Evolutionary conservation across 2,888 invertebrate genomes (phyloP).

Genomic region (Heliconius ismenius): DNA sequence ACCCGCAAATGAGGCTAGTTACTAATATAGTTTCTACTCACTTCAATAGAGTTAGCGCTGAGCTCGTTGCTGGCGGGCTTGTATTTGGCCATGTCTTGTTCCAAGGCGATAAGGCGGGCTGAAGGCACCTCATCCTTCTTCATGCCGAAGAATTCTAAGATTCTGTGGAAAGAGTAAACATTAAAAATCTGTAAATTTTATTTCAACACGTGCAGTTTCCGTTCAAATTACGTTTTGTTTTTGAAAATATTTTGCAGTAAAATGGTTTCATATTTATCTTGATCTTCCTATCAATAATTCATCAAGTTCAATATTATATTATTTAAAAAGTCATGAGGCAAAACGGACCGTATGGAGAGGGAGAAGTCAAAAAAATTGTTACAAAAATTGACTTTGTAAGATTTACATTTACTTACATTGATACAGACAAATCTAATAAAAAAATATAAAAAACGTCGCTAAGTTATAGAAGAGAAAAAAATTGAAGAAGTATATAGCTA

Average conservation of each 20-base stretch:
- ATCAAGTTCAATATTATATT: no score
- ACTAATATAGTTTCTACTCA: slow-evolving; percentile 46
- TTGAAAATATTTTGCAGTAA: background rate
- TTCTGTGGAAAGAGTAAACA: slow-evolving; percentile 77
- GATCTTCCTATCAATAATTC: no score
- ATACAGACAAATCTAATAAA: background rate
- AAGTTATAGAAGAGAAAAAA: background rate
- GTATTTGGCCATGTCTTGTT: slow-evolving; percentile 99
- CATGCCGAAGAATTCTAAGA: slow-evolving; percentile 99
- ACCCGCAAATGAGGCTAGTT: no score
- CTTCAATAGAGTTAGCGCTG: slow-evolving; percentile 84
- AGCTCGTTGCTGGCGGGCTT: slow-evolving; percentile 92
- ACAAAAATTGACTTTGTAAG: no score
- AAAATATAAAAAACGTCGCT: background rate
- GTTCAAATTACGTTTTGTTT: no score
- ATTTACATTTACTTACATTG: no score
- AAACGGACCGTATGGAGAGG: no score
- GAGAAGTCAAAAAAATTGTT: no score
- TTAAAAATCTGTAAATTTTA: background rate
- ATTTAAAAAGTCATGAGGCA: no score
- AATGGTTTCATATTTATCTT: background rate
- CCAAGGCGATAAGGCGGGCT: slow-evolving; percentile 95
- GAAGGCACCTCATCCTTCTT: slow-evolving; percentile 95
- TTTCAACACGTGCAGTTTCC: no score
- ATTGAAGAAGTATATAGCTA: background rate